Percentiles rank a stretch among this genome's conserved stretches.
Conservation (phyloP, 2,113 vertebrate genomes). For the Cyprinodon variegatus region DNA sequence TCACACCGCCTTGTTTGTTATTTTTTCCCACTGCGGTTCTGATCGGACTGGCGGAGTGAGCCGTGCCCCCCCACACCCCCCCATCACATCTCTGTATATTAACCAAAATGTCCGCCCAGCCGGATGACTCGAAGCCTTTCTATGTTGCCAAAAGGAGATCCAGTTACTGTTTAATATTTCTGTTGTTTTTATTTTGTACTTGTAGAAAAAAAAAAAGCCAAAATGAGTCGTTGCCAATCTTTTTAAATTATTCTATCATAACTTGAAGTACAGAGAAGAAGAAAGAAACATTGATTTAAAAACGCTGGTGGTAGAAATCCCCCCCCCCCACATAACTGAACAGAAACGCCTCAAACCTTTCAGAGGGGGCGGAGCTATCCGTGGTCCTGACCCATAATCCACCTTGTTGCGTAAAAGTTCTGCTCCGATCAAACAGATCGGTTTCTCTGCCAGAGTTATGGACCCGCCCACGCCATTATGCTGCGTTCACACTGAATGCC, state of each 20-base stretch:
- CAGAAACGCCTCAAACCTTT: neutral
- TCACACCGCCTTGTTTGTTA: slow-evolving; percentile 38
- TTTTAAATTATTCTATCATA: slow-evolving; percentile 47
- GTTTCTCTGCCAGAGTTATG: too few relatives aligned
- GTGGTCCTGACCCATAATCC: too few relatives aligned
- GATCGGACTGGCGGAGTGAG: slow-evolving; percentile 76
- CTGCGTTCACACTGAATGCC: too few relatives aligned
- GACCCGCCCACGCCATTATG: too few relatives aligned
- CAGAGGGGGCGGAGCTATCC: neutral
- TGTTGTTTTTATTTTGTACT: slow-evolving; percentile 58
- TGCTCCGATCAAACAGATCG: too few relatives aligned
- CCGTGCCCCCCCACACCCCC: slow-evolving; percentile 23
- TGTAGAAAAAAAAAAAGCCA: slow-evolving; percentile 66
- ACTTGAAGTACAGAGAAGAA: slow-evolving; percentile 17
- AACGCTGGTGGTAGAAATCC: too few relatives aligned
- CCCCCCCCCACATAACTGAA: too few relatives aligned
- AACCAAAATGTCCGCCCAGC: slow-evolving; percentile 66
- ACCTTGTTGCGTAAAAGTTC: too few relatives aligned
- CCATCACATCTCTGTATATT: slow-evolving; percentile 58
- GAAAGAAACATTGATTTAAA: too few relatives aligned
- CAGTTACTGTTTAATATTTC: slow-evolving; percentile 62
- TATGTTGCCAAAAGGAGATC: slow-evolving; percentile 77
- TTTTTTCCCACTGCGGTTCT: slow-evolving; percentile 49
- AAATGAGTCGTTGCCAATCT: slow-evolving; percentile 73
- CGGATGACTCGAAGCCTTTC: slow-evolving; percentile 67